phyloP scores from a whole-genome alignment of 1,140 invertebrate species.

The Microvelia longipes region DNA sequence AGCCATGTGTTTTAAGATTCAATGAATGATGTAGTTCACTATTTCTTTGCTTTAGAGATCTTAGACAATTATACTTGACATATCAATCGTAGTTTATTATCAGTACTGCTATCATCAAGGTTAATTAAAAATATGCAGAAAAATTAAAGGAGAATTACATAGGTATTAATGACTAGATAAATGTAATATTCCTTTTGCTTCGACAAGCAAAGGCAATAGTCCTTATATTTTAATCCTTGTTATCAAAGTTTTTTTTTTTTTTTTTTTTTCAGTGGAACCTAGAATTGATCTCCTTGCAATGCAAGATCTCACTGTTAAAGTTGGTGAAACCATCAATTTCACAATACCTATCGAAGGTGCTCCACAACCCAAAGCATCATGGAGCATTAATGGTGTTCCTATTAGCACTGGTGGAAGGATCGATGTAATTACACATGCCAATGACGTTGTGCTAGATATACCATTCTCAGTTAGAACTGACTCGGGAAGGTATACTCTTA shows the following conservation, averaged over 20 bases:
- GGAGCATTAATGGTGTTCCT: slow-evolving; percentile 73
- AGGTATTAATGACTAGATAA: no score
- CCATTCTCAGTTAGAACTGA: slow-evolving; percentile 64
- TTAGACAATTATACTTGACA: no score
- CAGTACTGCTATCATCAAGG: no score
- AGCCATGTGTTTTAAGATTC: no score
- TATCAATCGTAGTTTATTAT: no score
- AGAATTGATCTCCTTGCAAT: slow-evolving; percentile 64
- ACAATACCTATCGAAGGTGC: slow-evolving; percentile 75
- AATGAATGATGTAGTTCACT: no score
- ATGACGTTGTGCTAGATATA: slow-evolving; percentile 72
- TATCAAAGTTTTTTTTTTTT: background rate
- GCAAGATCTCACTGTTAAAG: slow-evolving; percentile 73
- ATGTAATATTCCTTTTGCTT: no score
- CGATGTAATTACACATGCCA: slow-evolving; percentile 53
- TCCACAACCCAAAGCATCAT: slow-evolving; percentile 65
- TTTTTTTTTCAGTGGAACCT: slow-evolving; percentile 45
- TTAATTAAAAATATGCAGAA: no score
- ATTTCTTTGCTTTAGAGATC: no score
- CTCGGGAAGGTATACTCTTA: slow-evolving; percentile 69
- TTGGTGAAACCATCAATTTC: slow-evolving; percentile 77
- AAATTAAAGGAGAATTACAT: no score
- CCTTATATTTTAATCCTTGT: no score
- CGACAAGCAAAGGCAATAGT: no score
- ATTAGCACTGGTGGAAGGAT: slow-evolving; percentile 45